A percentile compares a stretch with the other conserved stretches of the same genome.
phyloP scores from a whole-genome alignment of 37 sponge, comb jelly and placozoan species.

The Geodia barretti region DNA sequence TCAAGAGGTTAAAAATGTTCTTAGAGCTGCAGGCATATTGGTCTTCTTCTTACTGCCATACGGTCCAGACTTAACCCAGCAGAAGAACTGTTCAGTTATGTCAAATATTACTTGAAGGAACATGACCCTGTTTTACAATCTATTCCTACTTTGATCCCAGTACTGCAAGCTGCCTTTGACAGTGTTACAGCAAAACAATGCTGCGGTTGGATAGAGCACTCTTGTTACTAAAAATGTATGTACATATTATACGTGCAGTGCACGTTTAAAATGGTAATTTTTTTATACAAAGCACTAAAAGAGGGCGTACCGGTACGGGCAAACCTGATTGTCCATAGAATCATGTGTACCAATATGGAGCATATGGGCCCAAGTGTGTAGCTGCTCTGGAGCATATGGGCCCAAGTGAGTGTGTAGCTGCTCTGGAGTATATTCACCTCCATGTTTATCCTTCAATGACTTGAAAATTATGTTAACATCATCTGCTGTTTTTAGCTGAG shows the following conservation, averaged over 20 bases:
- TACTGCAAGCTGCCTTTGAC: constrained; percentile 7
- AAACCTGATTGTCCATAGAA: background rate
- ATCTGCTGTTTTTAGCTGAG: background rate
- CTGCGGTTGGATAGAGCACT: constrained; percentile 11
- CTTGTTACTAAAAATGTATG: background rate
- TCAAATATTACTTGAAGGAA: constrained; percentile 20
- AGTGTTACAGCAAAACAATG: constrained; percentile 9
- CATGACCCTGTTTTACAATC: constrained; percentile 10
- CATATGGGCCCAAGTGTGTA: constrained; percentile 12
- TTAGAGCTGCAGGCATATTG: background rate
- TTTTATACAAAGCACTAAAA: background rate
- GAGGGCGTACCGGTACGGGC: no score
- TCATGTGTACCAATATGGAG: background rate
- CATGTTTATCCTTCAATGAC: constrained; percentile 2
- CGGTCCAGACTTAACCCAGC: background rate
- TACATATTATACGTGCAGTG: background rate
- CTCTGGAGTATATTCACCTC: background rate
- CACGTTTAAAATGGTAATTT: background rate
- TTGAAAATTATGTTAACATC: background rate
- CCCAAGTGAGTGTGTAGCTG: constrained; percentile 10
- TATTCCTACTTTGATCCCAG: background rate
- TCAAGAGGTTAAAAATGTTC: background rate
- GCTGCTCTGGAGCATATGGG: constrained; percentile 5
- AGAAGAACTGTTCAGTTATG: background rate
- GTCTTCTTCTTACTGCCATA: background rate